Percentiles rank a stretch among this genome's conserved stretches.
These are phyloP conservation scores for Ictidomys tridecemlineatus DNA, from an alignment of 2,113 vertebrate genomes.

Conservation along the genomic window DNA sequence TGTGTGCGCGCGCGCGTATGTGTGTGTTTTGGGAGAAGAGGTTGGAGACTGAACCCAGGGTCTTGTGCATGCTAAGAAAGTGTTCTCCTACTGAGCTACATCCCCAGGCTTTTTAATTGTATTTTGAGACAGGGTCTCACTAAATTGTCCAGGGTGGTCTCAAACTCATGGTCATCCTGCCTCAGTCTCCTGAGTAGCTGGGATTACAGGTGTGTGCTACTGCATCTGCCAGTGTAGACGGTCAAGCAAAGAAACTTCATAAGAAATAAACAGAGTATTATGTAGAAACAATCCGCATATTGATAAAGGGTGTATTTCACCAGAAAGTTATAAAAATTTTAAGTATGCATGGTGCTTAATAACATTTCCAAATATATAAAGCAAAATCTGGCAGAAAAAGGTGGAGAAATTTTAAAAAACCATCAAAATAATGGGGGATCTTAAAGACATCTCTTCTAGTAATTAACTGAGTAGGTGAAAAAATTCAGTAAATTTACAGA, in stretches of 20 bases:
- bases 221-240: neutral
- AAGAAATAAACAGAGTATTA: neutral
- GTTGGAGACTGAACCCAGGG: no score
- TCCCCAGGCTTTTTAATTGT: no score
- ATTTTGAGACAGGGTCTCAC: no score
- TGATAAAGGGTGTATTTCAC: neutral
- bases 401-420: neutral
- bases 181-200: no score
- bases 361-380: neutral
- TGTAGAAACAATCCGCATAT: no score
- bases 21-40: neutral
- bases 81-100: no score
- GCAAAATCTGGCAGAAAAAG: neutral
- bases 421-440: no score
- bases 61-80: no score
- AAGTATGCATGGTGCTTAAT: neutral
- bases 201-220: no score
- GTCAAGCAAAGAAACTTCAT: neutral
- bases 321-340: neutral
- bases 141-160: no score
- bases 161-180: no score
- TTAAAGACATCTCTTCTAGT: neutral
- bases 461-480: neutral
- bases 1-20: neutral
- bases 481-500: neutral